Conservation (phyloP, 2,888 invertebrate species). For the Carabus problematicus region DNA sequence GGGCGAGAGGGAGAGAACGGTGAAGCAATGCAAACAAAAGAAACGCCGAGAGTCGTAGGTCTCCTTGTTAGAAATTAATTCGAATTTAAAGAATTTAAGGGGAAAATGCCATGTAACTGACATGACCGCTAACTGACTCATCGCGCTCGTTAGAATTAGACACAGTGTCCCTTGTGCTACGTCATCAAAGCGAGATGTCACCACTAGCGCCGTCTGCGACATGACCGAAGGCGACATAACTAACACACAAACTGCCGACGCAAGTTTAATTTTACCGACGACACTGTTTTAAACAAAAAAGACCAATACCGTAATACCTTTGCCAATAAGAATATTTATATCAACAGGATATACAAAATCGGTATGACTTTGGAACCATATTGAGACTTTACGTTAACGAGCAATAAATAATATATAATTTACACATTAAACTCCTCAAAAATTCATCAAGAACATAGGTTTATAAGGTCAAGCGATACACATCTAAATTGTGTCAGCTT, state of each 20-base stretch:
- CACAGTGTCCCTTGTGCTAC: conserved; percentile 9
- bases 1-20: not conserved
- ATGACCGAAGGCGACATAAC: not conserved
- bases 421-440: no score
- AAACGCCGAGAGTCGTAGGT: not conserved
- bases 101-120: conserved; percentile 23
- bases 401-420: no score
- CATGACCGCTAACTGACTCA: conserved; percentile 34
- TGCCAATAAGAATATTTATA: no score
- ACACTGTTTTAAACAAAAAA: no score
- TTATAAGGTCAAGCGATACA: no score
- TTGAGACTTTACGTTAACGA: no score
- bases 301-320: no score
- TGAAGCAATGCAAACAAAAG: conserved; percentile 11
- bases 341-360: no score
- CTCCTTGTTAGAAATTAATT: not conserved
- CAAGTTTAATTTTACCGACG: no score
- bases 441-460: no score
- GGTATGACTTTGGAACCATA: no score
- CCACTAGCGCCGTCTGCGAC: not conserved
- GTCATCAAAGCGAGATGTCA: conserved; percentile 31
- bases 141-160: conserved; percentile 22
- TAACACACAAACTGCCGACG: conserved; percentile 4
- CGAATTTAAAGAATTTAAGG: conserved; percentile 23
- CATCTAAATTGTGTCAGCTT: no score